Evolutionary conservation across 2,888 invertebrate genomes (phyloP), one percentile per base, ranked within the genome.

Genomic region (Aporophyla nigra): DNA sequence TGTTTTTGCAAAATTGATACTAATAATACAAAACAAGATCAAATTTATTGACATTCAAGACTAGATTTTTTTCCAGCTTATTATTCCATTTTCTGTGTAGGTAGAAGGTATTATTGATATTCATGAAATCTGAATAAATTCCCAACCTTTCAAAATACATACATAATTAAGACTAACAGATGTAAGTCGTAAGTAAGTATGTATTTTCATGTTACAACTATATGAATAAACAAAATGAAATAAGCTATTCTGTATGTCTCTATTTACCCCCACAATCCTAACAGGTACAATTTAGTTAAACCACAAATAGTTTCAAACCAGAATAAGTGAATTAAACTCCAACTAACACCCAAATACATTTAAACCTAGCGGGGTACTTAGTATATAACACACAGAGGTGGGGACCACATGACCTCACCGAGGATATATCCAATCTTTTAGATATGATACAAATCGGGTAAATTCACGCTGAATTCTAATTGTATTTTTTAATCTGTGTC

Each of bases 31-130:
- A 21, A 16, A 27, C 58, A 24, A 5, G 0, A n/a, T n/a, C 33
- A 33, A 16, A 53, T 43, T 66, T 73, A 16, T 21, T 59, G 24
- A 43, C 21, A 72, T 51, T 40, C 24, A 59, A 19, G 46, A 49
- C 5, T 63, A n/a, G 7, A 12, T 7, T 46, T 40, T n/a, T 9
- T 43, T n/a, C 9, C 40, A 1, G 40, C 2, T 59, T 51, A 66
- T 46, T n/a, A 9, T n/a, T 46, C 33, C n/a, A 3, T 33, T 33
- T 24, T 73, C 56, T 24, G 33, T 46, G 72, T 49, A 72, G 46
- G 24, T 16, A 21, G 21, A 40, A 24, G 21, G 6, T 58, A 58
- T 62, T 74, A 62, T 49, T 24, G 53, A 54, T 62, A 74, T 74
- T 49, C 73, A 40, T 58, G 16, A 73, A 24, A 58, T 14, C 16